Evolutionary conservation across 2,113 vertebrate genomes (phyloP), one percentile per base, ranked within the genome.

Genomic region (Eleginops maclovinus): DNA sequence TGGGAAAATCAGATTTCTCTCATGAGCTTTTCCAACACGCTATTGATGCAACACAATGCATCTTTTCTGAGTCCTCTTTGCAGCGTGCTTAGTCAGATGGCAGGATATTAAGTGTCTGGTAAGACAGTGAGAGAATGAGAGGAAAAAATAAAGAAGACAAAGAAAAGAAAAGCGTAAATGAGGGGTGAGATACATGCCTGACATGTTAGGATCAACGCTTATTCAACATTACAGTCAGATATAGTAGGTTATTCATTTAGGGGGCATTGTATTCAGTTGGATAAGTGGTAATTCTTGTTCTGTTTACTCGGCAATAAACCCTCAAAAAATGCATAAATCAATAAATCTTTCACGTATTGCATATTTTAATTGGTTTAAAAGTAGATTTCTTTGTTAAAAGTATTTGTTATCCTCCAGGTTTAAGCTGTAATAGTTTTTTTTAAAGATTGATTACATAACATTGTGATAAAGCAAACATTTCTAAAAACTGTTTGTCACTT

Each of bases 1-100:
- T 49, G 15, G 51, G 63, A 81, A 75, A 78, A 82, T 84, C 77
- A 78, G 41, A 77, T 68, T 81, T 82, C 26, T 61, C 49, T 67
- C 26, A 11, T 49, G 26, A 55, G 64, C 64, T 87, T 81, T 79
- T 63, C 71, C 43, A 79, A 59, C 49, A 67, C 9, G 8, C 22
- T 53, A 65, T 54, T 85, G 16, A 74, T 65, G 43, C 72, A 49
- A 26, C 50, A 80, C 74, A 87, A 64, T 68, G 62, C 43, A 55
- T 56, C 55, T 77, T 54, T 76, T 85, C 47, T 76, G 59, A 36
- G 31, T 31, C 8, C 1, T 55, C 62, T 72, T 61, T 66, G 68
- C 43, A 31, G 56, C 1, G 3, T 46, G 40, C 72, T 81, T 75
- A 83, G 62, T 81, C 72, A 65, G 65, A 79, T 26, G 54, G 54